Evolutionary conservation across 2,888 invertebrate species (phyloP), one percentile per base, ranked within the genome.

Genomic region (Eristalinus sepulchralis): DNA sequence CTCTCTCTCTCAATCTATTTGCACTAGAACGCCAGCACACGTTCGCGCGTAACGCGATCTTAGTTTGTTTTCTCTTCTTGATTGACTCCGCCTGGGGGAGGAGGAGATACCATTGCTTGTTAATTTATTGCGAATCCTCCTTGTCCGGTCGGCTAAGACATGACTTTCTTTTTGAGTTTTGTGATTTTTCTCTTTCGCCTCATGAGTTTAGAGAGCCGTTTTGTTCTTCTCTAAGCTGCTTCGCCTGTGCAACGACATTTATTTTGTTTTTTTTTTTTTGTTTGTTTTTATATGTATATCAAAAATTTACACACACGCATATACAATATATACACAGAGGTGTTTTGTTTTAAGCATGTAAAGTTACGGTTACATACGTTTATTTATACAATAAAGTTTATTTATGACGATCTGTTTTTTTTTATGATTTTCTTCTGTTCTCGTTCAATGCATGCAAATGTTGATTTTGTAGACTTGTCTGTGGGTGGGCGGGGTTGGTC

Each of bases 351-450:
- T 60, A 67, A 75, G 76, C 59, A 72, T 82, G 64, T 82, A 82
- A 70, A 67, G 11, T 24, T 59, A 17, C 47, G n/a, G n/a, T 6
- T 17, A 47, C 13, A 11, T 72, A 82, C 27, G 27, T 27, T 82
- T 77, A 82, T 77, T 77, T 77, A 82, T 76, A 67, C 60, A 82
- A 76, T 82, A 76, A 76, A 82, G 59, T 77, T 71, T 76, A 81
- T 84, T 84, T 84, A 84, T 80, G 47, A 70, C 59, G 68, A 57
- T 62, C 27, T 31, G 5, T 68, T 34, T 68, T 27, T 27, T 20
- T 57, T 60, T 77, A 33, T 62, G 36, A 55, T 71, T 78, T 77
- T 68, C 10, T 64, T 64, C 2, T n/a, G 13, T 27, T 31, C 47
- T 33, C 5, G 39, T 39, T n/a, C 2, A 27, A 17, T 47, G 3